Evolutionary conservation across 2,888 invertebrate species (phyloP).

Genomic region (Rhyacophila evoluta): DNA sequence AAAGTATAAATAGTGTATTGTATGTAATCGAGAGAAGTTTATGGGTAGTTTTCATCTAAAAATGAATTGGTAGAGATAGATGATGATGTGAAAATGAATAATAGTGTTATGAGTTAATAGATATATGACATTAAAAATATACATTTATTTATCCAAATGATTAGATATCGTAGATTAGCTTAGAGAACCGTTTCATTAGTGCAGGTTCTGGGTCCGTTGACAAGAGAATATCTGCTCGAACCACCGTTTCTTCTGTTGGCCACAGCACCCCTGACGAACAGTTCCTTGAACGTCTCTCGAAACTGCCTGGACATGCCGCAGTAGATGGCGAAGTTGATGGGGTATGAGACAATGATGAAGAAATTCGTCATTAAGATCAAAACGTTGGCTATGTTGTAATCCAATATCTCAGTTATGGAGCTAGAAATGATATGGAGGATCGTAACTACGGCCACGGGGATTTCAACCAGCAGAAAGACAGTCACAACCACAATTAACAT

Average conservation of each 20-base stretch:
- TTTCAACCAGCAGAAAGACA: conserved; percentile 85
- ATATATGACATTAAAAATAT: too few species aligned
- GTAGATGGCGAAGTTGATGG: conserved; percentile 95
- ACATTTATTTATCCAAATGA: background rate
- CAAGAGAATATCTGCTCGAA: conserved; percentile 83
- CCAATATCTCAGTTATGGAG: conserved; percentile 77
- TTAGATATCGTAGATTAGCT: background rate
- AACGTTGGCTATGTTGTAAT: conserved; percentile 83
- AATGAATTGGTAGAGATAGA: too few species aligned
- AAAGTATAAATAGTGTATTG: too few species aligned
- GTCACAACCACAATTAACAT: conserved; percentile 91
- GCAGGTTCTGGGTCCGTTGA: conserved; percentile 85
- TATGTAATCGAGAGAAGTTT: too few species aligned
- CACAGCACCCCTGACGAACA: conserved; percentile 77
- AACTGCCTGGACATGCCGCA: conserved; percentile 97
- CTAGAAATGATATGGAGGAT: conserved; percentile 86
- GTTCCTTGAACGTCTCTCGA: conserved; percentile 90
- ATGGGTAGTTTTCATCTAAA: too few species aligned
- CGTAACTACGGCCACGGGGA: conserved; percentile 86
- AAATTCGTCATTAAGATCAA: conserved; percentile 89
- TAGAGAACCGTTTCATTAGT: conserved; percentile 87
- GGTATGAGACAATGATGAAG: conserved; percentile 91
- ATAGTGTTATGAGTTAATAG: too few species aligned
- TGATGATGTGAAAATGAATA: too few species aligned
- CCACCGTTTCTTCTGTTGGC: conserved; percentile 76